Conservation (phyloP, 2,888 invertebrate species). For the Mimachlamys varia region DNA sequence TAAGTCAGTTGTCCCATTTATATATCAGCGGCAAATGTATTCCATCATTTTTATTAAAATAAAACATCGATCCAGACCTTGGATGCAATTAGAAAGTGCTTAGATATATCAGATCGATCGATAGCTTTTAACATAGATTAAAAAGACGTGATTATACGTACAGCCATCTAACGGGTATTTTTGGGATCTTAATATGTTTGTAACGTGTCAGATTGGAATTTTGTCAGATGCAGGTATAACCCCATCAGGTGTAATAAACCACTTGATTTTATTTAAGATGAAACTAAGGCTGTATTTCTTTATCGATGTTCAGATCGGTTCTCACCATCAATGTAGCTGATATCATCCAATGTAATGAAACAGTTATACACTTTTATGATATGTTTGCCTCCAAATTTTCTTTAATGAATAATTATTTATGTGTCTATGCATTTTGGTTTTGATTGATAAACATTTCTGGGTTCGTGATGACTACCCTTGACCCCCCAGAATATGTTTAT, state of each 20-base stretch:
- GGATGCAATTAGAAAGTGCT: background rate
- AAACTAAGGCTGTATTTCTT: background rate
- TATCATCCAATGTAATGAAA: background rate
- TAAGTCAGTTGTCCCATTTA: too few relatives aligned
- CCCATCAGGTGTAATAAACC: background rate
- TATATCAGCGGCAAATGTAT: background rate
- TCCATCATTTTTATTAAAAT: background rate
- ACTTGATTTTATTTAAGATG: slow-evolving; percentile 18
- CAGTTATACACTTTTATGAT: background rate
- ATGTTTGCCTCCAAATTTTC: background rate
- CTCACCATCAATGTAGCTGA: background rate
- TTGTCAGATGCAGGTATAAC: background rate
- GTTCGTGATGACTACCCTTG: background rate
- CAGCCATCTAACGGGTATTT: background rate
- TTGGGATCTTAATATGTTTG: background rate
- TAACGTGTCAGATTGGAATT: slow-evolving; percentile 6
- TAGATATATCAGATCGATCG: background rate
- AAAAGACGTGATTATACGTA: too few relatives aligned
- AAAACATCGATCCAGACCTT: background rate
- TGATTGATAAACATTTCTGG: slow-evolving; percentile 34
- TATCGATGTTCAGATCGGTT: background rate
- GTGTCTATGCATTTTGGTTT: background rate
- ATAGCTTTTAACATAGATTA: background rate
- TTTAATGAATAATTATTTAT: background rate
- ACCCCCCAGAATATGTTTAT: slow-evolving; percentile 15